Percentiles rank a stretch among this genome's conserved stretches.
phyloP scores from a whole-genome alignment of 2,113 vertebrate species.

The Brevimyrus niger region DNA sequence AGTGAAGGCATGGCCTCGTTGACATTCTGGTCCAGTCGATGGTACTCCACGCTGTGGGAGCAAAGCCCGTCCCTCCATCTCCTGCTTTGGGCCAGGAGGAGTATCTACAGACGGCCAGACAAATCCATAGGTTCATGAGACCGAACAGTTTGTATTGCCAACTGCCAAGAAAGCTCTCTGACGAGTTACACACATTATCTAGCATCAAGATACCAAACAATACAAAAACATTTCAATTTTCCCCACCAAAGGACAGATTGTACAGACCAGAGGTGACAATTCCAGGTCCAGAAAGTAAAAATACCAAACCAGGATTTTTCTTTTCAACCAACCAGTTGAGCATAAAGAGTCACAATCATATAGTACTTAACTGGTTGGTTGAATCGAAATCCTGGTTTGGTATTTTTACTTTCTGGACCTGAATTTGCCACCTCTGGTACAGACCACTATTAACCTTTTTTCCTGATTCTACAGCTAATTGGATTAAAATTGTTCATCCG shows the following conservation, averaged over 20 bases:
- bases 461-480: not conserved
- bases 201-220: not conserved
- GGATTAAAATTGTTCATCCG: not conserved
- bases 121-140: not conserved
- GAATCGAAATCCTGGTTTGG: too few species aligned
- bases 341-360: too few species aligned
- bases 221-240: not conserved
- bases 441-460: not conserved
- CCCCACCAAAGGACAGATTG: not conserved
- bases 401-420: too few species aligned
- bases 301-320: too few species aligned
- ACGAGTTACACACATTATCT: not conserved
- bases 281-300: too few species aligned
- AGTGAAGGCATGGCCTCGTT: conserved; percentile 95
- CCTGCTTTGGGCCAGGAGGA: conserved; percentile 78
- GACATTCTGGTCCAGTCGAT: conserved; percentile 88
- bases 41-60: conserved; percentile 83
- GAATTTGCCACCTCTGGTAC: too few species aligned
- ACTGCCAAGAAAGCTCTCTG: not conserved
- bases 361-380: too few species aligned
- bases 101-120: conserved; percentile 62
- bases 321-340: too few species aligned
- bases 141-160: not conserved
- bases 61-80: conserved; percentile 88
- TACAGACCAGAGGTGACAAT: too few species aligned